phyloP scores from a whole-genome alignment of 2,113 vertebrate species.

The Sitta europaea region DNA sequence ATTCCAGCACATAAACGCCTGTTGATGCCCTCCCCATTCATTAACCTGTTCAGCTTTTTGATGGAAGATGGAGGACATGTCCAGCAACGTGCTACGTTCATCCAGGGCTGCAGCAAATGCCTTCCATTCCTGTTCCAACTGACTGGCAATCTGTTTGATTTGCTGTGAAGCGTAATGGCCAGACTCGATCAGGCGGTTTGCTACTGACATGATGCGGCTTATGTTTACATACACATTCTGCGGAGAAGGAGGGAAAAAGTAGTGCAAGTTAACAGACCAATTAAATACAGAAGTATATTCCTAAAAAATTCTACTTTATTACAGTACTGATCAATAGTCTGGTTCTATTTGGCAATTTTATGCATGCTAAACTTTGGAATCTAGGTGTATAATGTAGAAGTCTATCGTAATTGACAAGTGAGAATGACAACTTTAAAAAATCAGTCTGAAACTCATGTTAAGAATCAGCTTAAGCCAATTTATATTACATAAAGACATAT shows the following conservation, averaged over 20 bases:
- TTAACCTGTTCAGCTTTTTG: constrained; percentile 96
- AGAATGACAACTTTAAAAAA: not conserved
- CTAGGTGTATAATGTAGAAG: not conserved
- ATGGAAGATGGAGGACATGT: constrained; percentile 96
- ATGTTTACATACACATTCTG: constrained; percentile 99
- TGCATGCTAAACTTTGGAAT: not conserved
- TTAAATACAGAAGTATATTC: not conserved
- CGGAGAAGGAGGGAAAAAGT: not conserved
- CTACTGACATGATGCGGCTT: constrained; percentile 96
- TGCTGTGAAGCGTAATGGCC: constrained; percentile 97
- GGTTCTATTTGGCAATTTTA: not conserved
- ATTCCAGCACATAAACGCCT: not conserved
- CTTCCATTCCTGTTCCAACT: constrained; percentile 98
- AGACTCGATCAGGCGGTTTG: constrained; percentile 90
- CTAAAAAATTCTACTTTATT: not conserved
- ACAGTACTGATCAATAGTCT: not conserved
- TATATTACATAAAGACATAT: not conserved
- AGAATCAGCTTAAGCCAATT: not conserved
- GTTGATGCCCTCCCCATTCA: not conserved
- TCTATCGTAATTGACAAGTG: not conserved
- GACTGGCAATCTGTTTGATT: constrained; percentile 94
- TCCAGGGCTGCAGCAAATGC: constrained; percentile 94
- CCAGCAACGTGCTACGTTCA: constrained; percentile 91
- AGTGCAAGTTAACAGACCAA: not conserved
- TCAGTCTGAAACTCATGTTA: not conserved